Evolutionary conservation across 2,113 vertebrate genomes (phyloP), one percentile per base, ranked within the genome.

Genomic region (Aegithalos caudatus): DNA sequence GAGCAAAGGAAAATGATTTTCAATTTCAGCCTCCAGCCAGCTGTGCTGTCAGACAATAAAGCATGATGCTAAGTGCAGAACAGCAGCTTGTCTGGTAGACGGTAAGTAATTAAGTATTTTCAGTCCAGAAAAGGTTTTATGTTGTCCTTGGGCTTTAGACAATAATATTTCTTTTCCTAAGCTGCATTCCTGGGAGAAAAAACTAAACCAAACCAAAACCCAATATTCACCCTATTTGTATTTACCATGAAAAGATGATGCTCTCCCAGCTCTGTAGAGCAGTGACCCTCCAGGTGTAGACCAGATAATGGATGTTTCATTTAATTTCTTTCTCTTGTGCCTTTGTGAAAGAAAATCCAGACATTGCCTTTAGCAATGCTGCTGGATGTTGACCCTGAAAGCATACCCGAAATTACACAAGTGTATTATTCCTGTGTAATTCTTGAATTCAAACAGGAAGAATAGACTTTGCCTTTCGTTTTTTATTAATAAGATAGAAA

Each of bases 1-100:
- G 95, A 93, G 94, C 86, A 93, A 90, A 94, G 88, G 69, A 81
- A 96, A 96, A 86, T 90, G 1, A 93, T 96, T 95, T 96, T 93
- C 64, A 78, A 19, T 93, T 90, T 93, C 79, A 92, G 76, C 64
- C 85, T 92, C 80, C 76, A 82, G 90, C 45, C 88, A 84, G 92
- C 76, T 84, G 51, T 67, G 38, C 60, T 67, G 53, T 73, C 79
- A 94, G 93, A 92, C 93, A 96, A 90, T 84, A 88, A 85, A 95
- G 82, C 79, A 45, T 48, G 56, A 92, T 71, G 88, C 45, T 88
- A 74, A 92, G 94, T 78, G 92, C 82, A 64, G 85, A 90, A 56
- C 60, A 83, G 76, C 85, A 83, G 60, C 85, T 86, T 95, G 88
- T 53, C 88, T 81, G 88, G 53, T 74, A 81, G 88, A 90, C 1